Percentiles rank a stretch among this genome's conserved stretches.
Conservation (phyloP, 2,113 vertebrate species). For the Oceanites oceanicus region DNA sequence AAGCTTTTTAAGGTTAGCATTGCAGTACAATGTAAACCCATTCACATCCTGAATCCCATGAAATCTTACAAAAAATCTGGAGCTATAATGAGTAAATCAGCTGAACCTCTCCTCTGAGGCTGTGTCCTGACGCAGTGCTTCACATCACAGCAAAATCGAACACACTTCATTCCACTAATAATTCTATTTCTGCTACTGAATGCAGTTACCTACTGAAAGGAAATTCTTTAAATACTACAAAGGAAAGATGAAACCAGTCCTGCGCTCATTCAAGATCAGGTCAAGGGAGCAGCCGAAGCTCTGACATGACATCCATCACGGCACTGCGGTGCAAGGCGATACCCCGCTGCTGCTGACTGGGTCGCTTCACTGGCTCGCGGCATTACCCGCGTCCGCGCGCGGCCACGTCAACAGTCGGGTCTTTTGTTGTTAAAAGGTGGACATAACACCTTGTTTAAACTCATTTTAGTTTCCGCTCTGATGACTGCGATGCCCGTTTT, state of each 20-base stretch:
- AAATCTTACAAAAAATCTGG: background rate
- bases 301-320: conserved; percentile 65
- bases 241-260: background rate
- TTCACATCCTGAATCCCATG: background rate
- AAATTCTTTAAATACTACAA: conserved; percentile 12
- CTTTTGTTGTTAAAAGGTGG: background rate
- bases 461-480: background rate
- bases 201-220: conserved; percentile 35
- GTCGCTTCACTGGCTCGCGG: background rate
- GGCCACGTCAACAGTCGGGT: fast-evolving
- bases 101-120: background rate
- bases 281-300: conserved; percentile 66
- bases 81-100: background rate
- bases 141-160: background rate
- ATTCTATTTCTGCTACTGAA: conserved; percentile 43
- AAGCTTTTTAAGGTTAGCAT: background rate
- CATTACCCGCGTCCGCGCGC: fast-evolving
- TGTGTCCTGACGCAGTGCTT: background rate
- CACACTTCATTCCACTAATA: background rate
- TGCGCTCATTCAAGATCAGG: background rate
- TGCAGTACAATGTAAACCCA: background rate
- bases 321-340: background rate
- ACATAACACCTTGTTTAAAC: background rate
- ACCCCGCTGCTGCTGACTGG: background rate
- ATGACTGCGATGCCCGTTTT: background rate